A percentile compares a stretch with the other conserved stretches of the same genome.
Conservation (phyloP, 1,140 invertebrate genomes). For the Tetramorium simillimum region DNA sequence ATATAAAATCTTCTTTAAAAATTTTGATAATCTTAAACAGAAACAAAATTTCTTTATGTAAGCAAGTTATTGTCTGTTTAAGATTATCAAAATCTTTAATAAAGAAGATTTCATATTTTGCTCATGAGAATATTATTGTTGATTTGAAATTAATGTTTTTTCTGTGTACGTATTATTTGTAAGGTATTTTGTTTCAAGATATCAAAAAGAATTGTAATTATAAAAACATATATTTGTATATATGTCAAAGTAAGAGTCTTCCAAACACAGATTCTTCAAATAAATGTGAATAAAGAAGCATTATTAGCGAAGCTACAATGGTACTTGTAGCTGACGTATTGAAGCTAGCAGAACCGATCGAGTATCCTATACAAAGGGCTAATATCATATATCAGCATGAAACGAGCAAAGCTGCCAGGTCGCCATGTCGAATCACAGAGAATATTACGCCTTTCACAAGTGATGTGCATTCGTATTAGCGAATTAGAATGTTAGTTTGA, state of each 20-base stretch:
- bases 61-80: too few relatives aligned
- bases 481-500: conserved; percentile 63
- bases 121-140: too few relatives aligned
- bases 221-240: background rate
- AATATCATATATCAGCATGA: conserved; percentile 42
- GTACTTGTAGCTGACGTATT: background rate
- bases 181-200: background rate
- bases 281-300: background rate
- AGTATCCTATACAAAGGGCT: conserved; percentile 19
- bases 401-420: conserved; percentile 42
- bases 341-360: conserved; percentile 25
- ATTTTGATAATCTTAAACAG: too few relatives aligned
- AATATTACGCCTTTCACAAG: conserved; percentile 52
- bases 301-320: conserved; percentile 7
- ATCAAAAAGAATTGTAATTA: background rate
- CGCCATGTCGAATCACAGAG: conserved; percentile 34
- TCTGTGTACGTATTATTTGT: background rate
- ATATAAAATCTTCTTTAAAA: too few relatives aligned
- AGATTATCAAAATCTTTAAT: too few relatives aligned
- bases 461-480: conserved; percentile 55
- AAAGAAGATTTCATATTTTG: too few relatives aligned
- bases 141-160: too few relatives aligned
- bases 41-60: too few relatives aligned
- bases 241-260: background rate
- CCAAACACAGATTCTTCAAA: background rate